phyloP scores from a whole-genome alignment of 2,888 invertebrate genomes.

The Tetropium fuscum region DNA sequence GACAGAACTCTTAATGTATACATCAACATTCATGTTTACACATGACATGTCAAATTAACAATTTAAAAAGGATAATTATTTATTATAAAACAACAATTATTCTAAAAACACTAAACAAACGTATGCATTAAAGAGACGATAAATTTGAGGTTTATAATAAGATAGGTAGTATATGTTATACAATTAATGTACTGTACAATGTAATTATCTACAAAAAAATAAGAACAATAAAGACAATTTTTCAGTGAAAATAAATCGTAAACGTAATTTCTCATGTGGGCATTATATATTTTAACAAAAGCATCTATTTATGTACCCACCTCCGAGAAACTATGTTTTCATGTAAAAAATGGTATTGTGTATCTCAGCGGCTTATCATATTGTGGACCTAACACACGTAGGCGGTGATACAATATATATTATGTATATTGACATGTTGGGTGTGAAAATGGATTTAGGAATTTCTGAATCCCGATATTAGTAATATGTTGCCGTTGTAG shows the following conservation, averaged over 20 bases:
- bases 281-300: slow-evolving; percentile 14
- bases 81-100: too few species aligned
- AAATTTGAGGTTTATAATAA: too few species aligned
- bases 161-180: too few species aligned
- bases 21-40: too few species aligned
- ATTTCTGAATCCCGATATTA: background rate
- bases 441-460: background rate
- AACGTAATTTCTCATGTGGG: background rate
- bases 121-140: too few species aligned
- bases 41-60: too few species aligned
- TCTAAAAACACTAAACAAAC: too few species aligned
- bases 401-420: slow-evolving; percentile 5
- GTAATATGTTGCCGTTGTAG: too few species aligned
- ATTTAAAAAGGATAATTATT: too few species aligned
- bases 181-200: too few species aligned
- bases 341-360: background rate
- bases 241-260: background rate
- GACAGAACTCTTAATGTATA: too few species aligned
- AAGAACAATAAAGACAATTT: slow-evolving; percentile 6
- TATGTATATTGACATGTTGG: slow-evolving; percentile 7
- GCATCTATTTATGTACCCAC: slow-evolving; percentile 16
- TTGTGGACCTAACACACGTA: background rate
- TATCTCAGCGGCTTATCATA: slow-evolving; percentile 4
- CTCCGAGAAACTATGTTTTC: slow-evolving; percentile 20
- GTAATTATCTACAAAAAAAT: too few species aligned